Evolutionary conservation across 2,888 invertebrate genomes (phyloP).

Genomic region (Hesperia comma): DNA sequence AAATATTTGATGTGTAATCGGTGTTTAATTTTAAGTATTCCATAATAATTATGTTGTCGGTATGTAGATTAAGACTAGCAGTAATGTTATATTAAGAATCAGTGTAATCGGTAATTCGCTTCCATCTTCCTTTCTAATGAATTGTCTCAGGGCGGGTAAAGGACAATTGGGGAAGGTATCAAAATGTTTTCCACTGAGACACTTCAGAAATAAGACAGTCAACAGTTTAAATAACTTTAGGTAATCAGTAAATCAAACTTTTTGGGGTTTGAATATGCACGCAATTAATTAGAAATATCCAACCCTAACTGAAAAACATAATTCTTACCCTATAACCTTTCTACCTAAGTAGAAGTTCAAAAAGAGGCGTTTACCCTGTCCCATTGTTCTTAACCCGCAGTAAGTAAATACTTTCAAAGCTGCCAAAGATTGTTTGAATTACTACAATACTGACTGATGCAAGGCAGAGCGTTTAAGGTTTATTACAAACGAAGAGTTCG

Average conservation of each 20-base stretch:
- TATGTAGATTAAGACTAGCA: slow-evolving; percentile 32
- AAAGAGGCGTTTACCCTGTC: too few species aligned
- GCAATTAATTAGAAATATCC: too few species aligned
- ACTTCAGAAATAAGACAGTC: too few species aligned
- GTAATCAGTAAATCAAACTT: too few species aligned
- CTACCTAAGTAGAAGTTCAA: not conserved
- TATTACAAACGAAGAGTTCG: not conserved
- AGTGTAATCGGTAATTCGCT: slow-evolving; percentile 6
- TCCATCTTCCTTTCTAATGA: slow-evolving; percentile 6
- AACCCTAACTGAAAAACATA: too few species aligned
- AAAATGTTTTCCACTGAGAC: too few species aligned
- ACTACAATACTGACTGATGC: not conserved
- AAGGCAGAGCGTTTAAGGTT: not conserved
- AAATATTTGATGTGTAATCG: slow-evolving; percentile 52
- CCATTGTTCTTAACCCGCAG: too few species aligned
- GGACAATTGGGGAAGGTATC: too few species aligned
- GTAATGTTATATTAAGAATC: slow-evolving; percentile 36
- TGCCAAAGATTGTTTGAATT: slow-evolving; percentile 54
- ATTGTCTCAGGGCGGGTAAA: not conserved
- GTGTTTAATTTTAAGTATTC: slow-evolving; percentile 60
- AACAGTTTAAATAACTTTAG: too few species aligned
- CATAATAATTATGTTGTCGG: slow-evolving; percentile 48
- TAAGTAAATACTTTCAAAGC: slow-evolving; percentile 38
- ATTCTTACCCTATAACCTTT: too few species aligned
- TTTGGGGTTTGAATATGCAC: too few species aligned